These are phyloP conservation scores for Capitella teleta DNA, from an alignment of 1,140 invertebrate species.

Conservation along the genomic window DNA sequence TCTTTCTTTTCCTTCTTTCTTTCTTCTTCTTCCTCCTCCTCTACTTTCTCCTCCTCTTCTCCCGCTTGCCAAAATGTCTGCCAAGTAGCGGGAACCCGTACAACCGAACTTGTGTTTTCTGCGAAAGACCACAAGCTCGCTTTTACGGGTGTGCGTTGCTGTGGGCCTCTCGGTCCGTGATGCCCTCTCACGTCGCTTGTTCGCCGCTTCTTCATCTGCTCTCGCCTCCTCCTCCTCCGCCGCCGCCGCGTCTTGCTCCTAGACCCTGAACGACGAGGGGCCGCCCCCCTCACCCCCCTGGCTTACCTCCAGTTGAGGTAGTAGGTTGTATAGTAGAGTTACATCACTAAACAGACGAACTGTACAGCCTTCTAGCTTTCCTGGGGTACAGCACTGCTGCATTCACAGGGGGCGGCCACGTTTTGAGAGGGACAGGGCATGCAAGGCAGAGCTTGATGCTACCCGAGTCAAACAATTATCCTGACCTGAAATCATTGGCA, in stretches of 20 bases:
- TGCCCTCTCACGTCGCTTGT: not conserved
- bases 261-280: no score
- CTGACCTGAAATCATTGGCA: no score
- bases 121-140: conserved; percentile 6
- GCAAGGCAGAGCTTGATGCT: no score
- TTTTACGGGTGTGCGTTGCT: conserved; percentile 10
- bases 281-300: no score
- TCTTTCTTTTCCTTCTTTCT: no score
- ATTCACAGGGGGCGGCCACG: no score
- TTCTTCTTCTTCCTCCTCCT: no score
- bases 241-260: no score
- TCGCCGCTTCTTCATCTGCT: not conserved
- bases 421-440: no score
- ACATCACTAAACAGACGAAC: conserved; percentile 8
- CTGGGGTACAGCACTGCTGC: conserved; percentile 4
- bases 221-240: no score
- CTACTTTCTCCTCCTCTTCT: no score
- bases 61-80: conserved; percentile 3
- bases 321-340: conserved; percentile 12
- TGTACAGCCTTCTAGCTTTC: conserved; percentile 12
- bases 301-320: conserved; percentile 8
- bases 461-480: no score
- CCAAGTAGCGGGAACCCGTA: conserved; percentile 5
- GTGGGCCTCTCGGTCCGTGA: not conserved
- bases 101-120: conserved; percentile 9